Conservation (phyloP, 2,888 invertebrate species). For the Xestia ashworthii region DNA sequence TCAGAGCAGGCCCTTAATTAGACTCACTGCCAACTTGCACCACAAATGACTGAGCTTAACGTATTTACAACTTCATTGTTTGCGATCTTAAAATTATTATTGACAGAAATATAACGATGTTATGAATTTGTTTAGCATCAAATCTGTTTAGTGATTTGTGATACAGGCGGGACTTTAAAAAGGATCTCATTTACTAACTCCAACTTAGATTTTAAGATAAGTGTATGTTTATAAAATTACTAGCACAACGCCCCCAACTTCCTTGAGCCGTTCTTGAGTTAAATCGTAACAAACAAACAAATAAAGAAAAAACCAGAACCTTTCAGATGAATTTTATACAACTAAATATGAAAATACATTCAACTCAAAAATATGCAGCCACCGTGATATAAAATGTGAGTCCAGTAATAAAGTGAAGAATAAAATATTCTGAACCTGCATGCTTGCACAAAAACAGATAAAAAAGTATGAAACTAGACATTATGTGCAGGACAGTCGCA, state of each 20-base stretch:
- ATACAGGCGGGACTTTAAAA: background rate
- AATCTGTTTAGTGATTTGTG: too few relatives aligned
- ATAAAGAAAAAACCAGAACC: too few relatives aligned
- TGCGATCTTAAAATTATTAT: background rate
- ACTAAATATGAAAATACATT: background rate
- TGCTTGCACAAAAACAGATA: constrained; percentile 20
- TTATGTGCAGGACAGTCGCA: constrained; percentile 31
- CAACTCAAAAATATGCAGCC: background rate
- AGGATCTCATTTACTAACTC: too few relatives aligned
- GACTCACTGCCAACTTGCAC: too few relatives aligned
- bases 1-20: too few relatives aligned
- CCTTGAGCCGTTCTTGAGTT: too few relatives aligned
- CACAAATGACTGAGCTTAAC: too few relatives aligned
- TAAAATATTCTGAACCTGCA: constrained; percentile 25
- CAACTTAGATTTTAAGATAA: too few relatives aligned
- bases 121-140: background rate
- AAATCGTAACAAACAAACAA: too few relatives aligned
- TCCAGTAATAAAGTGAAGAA: constrained; percentile 9
- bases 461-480: constrained; percentile 14
- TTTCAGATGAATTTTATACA: background rate
- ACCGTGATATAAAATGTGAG: background rate
- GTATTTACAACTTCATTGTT: too few relatives aligned
- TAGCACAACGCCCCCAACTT: too few relatives aligned
- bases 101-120: background rate
- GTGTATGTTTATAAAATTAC: too few relatives aligned